Percentiles rank a stretch among this genome's conserved stretches.
phyloP scores from a whole-genome alignment of 2,113 vertebrate genomes.

The Octodon degus region DNA sequence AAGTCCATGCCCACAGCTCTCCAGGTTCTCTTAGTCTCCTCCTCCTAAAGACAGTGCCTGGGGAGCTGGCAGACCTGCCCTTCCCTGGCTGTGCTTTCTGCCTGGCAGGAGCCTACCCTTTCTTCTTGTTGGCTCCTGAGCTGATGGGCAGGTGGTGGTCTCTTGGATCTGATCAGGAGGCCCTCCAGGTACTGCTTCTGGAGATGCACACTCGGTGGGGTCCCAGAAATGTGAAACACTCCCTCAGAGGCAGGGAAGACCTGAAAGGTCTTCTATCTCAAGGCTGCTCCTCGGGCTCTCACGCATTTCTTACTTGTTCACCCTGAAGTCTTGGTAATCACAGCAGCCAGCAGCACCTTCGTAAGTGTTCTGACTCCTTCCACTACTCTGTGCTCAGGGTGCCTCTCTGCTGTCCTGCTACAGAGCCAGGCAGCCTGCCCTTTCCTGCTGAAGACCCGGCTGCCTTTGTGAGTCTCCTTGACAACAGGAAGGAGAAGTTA shows the following conservation, averaged over 20 bases:
- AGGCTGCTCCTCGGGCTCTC: background rate
- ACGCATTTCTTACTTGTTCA: background rate
- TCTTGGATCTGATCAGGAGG: background rate
- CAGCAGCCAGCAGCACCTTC: background rate
- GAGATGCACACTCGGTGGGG: background rate
- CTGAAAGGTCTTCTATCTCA: background rate
- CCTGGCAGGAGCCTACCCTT: background rate
- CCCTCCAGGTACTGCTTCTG: background rate
- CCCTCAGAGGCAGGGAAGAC: background rate
- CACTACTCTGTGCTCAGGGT: background rate
- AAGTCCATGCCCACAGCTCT: background rate
- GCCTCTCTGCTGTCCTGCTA: background rate
- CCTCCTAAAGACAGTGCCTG: background rate
- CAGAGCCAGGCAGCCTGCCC: background rate
- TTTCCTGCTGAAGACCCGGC: slow-evolving; percentile 26
- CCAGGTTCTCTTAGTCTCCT: background rate
- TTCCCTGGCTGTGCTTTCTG: background rate
- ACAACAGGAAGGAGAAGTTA: slow-evolving; percentile 74
- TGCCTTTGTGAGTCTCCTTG: slow-evolving; percentile 75
- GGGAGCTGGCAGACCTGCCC: background rate
- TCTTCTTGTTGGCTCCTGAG: background rate
- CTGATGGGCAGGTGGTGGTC: background rate
- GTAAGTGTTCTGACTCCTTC: background rate
- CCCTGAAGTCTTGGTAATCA: background rate
- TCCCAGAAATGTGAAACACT: background rate